Conservation (phyloP, 2,113 vertebrate species). For the Syngnathoides biaculeatus region DNA sequence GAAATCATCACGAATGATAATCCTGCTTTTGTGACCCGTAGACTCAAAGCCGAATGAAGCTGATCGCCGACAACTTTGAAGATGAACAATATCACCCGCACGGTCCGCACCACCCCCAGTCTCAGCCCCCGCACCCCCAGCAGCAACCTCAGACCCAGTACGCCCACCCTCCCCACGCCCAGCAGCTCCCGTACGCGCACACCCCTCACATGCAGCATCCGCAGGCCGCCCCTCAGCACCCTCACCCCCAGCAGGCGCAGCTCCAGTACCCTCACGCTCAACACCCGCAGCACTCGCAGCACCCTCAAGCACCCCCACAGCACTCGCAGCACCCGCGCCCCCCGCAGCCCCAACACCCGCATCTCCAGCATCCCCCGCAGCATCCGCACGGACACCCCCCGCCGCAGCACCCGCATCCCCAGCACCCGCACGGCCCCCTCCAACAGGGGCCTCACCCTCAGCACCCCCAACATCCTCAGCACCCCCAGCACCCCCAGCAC, state of each 20-base stretch:
- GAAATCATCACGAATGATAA: neutral
- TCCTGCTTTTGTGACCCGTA: constrained; percentile 48
- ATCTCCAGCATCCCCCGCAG: constrained; percentile 55
- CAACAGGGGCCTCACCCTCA: constrained; percentile 60
- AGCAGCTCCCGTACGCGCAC: constrained; percentile 70
- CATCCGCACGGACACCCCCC: constrained; percentile 57
- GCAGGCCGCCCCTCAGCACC: constrained; percentile 36
- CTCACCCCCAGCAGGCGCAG: constrained; percentile 20
- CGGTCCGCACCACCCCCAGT: constrained; percentile 81
- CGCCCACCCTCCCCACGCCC: constrained; percentile 66
- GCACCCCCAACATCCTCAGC: constrained; percentile 28
- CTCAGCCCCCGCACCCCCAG: constrained; percentile 83
- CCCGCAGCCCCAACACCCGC: constrained; percentile 54
- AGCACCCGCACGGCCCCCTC: constrained; percentile 57
- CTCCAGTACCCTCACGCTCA: constrained; percentile 29
- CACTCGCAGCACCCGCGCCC: constrained; percentile 66
- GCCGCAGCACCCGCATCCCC: constrained; percentile 57
- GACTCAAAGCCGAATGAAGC: constrained; percentile 98
- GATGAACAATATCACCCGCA: constrained; percentile 92
- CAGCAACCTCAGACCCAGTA: constrained; percentile 83
- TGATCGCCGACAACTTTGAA: constrained; percentile 95
- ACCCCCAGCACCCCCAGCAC: constrained; percentile 48
- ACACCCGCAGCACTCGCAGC: constrained; percentile 50
- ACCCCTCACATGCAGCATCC: constrained; percentile 34
- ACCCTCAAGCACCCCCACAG: constrained; percentile 49